Evolutionary conservation across 2,113 vertebrate species (phyloP).

Genomic region (Vulpes lagopus): DNA sequence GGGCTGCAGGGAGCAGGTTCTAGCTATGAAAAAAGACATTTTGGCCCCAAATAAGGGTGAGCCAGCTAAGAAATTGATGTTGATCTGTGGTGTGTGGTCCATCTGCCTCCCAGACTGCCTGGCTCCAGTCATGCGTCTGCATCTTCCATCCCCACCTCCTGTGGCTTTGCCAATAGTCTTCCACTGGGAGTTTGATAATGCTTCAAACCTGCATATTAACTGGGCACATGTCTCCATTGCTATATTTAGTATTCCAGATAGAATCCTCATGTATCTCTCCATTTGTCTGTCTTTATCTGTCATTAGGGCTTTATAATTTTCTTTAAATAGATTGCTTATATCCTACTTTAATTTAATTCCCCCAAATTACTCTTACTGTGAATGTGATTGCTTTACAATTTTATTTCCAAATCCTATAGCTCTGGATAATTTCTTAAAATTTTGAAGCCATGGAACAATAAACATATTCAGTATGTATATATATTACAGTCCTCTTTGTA

Average conservation of each 20-base stretch:
- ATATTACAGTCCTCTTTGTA: not conserved
- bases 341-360: not conserved
- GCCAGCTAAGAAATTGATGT: not conserved
- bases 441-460: not conserved
- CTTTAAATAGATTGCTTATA: slow-evolving; percentile 21
- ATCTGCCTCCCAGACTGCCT: not conserved
- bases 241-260: not conserved
- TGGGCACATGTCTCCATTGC: not conserved
- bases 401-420: not conserved
- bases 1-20: not conserved
- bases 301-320: slow-evolving; percentile 18
- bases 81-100: not conserved
- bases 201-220: not conserved
- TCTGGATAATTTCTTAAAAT: not conserved
- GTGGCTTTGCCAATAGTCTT: not conserved
- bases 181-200: not conserved
- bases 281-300: not conserved
- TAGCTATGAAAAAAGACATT: not conserved
- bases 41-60: not conserved
- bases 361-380: not conserved
- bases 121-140: not conserved
- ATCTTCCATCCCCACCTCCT: not conserved
- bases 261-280: not conserved
- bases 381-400: not conserved
- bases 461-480: not conserved